These are phyloP conservation scores for Notolabrus celidotus DNA, from an alignment of 2,797 vertebrate species.

Conservation along the genomic window DNA sequence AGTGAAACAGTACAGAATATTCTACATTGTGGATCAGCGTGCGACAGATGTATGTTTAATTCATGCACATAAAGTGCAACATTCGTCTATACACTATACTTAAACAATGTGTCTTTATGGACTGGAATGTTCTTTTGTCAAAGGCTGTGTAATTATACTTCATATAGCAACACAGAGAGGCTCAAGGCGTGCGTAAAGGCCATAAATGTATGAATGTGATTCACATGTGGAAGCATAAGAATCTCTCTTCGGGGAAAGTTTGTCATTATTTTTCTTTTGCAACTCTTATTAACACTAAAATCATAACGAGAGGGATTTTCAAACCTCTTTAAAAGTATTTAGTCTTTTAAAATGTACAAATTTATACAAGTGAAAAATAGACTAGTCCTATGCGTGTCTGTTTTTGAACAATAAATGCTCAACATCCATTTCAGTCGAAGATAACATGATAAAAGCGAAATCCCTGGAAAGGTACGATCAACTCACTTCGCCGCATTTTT, in stretches of 20 bases:
- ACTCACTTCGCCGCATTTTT: conserved; percentile 81
- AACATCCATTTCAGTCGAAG: conserved; percentile 19
- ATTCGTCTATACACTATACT: not conserved
- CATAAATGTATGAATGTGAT: not conserved
- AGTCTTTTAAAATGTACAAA: not conserved
- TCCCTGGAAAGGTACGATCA: conserved; percentile 58
- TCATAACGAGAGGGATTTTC: not conserved
- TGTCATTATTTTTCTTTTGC: too few species aligned
- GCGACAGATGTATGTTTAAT: not conserved
- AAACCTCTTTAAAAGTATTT: not conserved
- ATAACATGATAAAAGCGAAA: conserved; percentile 36
- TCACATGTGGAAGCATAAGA: not conserved
- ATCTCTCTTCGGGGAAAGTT: not conserved
- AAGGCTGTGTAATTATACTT: not conserved
- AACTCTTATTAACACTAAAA: not conserved
- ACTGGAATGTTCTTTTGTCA: not conserved
- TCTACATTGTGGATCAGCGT: not conserved
- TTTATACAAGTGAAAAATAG: not conserved
- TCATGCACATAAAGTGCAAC: not conserved
- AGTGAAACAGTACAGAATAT: not conserved
- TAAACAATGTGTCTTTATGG: not conserved
- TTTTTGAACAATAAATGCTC: conserved; percentile 9
- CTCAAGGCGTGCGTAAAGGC: conserved; percentile 37
- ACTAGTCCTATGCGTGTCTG: not conserved
- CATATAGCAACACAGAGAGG: conserved; percentile 31